These are phyloP conservation scores for Mormyrops attenuatus DNA, from an alignment of 2,797 vertebrate genomes.

Conservation along the genomic window DNA sequence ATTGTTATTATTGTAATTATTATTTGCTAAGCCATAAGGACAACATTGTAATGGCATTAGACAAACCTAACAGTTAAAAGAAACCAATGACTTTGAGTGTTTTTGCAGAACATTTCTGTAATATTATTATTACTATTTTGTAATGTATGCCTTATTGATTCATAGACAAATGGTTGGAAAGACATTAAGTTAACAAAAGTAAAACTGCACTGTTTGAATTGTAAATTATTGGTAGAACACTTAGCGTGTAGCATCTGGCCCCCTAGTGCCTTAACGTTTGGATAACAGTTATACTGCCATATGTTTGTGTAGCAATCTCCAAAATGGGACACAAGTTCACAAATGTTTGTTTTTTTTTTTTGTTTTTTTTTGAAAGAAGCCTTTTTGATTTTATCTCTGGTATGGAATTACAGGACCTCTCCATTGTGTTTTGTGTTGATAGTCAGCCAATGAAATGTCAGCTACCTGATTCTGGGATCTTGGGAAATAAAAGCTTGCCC, in stretches of 20 bases:
- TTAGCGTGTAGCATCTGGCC: slow-evolving; percentile 82
- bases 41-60: slow-evolving; percentile 80
- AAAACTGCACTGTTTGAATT: slow-evolving; percentile 99
- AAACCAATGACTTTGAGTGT: slow-evolving; percentile 59
- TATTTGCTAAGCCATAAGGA: slow-evolving; percentile 90
- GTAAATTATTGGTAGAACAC: slow-evolving; percentile 99
- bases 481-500: slow-evolving; percentile 41
- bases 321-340: slow-evolving; percentile 50
- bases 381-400: slow-evolving; percentile 49
- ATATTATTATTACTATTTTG: slow-evolving; percentile 64
- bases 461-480: slow-evolving; percentile 61
- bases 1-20: slow-evolving; percentile 70
- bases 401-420: slow-evolving; percentile 46
- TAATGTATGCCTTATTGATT: slow-evolving; percentile 90
- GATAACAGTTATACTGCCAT: slow-evolving; percentile 86
- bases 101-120: slow-evolving; percentile 83
- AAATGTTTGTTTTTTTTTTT: slow-evolving; percentile 29
- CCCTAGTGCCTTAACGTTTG: slow-evolving; percentile 96
- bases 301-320: slow-evolving; percentile 62
- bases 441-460: slow-evolving; percentile 61
- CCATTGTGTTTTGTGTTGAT: slow-evolving; percentile 50
- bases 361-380: slow-evolving; percentile 52
- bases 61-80: slow-evolving; percentile 72
- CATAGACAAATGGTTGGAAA: slow-evolving; percentile 77
- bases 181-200: slow-evolving; percentile 95